phyloP scores from a whole-genome alignment of 2,797 vertebrate genomes.

The Sylvilagus floridanus region DNA sequence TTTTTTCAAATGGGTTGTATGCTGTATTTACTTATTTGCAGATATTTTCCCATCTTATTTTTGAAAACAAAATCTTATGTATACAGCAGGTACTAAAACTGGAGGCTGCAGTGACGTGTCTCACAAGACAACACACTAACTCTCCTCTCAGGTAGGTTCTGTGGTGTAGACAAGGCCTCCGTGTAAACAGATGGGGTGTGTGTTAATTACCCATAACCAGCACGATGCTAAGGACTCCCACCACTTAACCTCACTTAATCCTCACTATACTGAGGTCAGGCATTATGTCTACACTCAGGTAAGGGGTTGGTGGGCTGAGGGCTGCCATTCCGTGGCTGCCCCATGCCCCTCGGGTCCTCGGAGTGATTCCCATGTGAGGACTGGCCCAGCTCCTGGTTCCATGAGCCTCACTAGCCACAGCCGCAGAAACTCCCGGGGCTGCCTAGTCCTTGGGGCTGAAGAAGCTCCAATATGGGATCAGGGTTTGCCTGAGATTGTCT shows the following conservation, averaged over 20 bases:
- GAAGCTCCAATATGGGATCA: not conserved
- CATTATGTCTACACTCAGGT: too few relatives aligned
- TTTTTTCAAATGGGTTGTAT: not conserved
- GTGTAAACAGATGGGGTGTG: too few relatives aligned
- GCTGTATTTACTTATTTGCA: not conserved
- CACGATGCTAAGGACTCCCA: not conserved
- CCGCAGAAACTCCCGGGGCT: accelerated
- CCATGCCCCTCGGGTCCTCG: not conserved
- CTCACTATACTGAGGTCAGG: not conserved
- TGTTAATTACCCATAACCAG: not conserved
- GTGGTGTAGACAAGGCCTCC: too few relatives aligned
- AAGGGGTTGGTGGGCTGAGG: not conserved
- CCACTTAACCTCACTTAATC: not conserved
- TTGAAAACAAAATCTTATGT: not conserved
- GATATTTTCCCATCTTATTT: not conserved
- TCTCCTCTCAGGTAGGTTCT: not conserved
- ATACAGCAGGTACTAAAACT: not conserved
- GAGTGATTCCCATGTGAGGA: not conserved
- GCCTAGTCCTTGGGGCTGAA: accelerated
- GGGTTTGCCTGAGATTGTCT: not conserved
- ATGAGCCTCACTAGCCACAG: accelerated
- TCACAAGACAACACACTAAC: not conserved
- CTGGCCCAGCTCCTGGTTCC: too few relatives aligned
- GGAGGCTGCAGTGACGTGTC: not conserved
- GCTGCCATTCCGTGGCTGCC: accelerated